Percentiles rank a stretch among this genome's conserved stretches.
Conservation (phyloP, 2,888 invertebrate genomes). For the Chymomyza amoena region DNA sequence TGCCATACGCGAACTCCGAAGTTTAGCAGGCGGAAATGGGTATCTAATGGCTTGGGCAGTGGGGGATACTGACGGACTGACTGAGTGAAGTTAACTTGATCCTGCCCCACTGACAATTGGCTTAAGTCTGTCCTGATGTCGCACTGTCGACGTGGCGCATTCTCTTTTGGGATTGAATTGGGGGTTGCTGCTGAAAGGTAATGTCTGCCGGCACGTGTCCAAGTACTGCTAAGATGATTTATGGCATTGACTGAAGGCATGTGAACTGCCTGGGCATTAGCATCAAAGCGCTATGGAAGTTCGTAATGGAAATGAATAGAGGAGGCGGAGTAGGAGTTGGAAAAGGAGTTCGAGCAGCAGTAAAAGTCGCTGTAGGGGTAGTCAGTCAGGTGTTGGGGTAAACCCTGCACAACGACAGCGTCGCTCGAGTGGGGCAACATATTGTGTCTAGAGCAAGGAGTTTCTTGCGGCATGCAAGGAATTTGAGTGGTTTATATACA, state of each 20-base stretch:
- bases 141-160: not conserved
- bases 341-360: not conserved
- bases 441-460: not conserved
- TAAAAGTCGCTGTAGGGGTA: not conserved
- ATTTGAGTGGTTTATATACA: not conserved
- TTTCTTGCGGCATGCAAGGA: not conserved
- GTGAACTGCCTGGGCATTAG: slow-evolving; percentile 34
- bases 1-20: not conserved
- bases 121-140: slow-evolving; percentile 43
- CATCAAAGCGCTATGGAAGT: not conserved
- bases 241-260: slow-evolving; percentile 64
- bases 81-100: slow-evolving; percentile 45
- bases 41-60: not conserved
- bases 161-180: not conserved
- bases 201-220: slow-evolving; percentile 64
- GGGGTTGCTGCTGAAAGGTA: slow-evolving; percentile 39
- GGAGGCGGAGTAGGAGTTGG: not conserved
- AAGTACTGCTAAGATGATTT: slow-evolving; percentile 64
- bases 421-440: slow-evolving; percentile 20
- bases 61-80: too few species aligned
- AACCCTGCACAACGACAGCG: slow-evolving; percentile 15
- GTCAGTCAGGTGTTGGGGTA: not conserved
- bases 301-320: not conserved
- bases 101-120: slow-evolving; percentile 72
- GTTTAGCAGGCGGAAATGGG: not conserved